Base-by-base conservation (phyloP, 2,113 vertebrate genomes). In the Eublepharis macularius region DNA sequence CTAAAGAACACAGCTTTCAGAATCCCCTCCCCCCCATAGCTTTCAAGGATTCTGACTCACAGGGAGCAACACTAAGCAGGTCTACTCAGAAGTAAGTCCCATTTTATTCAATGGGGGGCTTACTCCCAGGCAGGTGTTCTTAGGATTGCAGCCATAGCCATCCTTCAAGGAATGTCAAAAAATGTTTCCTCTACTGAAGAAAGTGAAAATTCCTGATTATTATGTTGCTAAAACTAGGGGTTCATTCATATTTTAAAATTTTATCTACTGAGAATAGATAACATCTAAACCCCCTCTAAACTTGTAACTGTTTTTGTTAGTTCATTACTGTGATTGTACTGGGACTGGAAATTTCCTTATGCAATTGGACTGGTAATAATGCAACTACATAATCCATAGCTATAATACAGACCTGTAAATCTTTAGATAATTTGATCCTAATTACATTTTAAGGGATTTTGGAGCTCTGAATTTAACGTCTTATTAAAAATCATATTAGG, bases 381-480 rank as follows among this genome's bases (percentile, higher is more conserved):
- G 24, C 39, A 19, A 72, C 39, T 41, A 21, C 11, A 72, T 72
- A 9, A 24, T 73, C 5, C 36, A 47, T 54, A 17, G 51, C 21
- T 45, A 41, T 45, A 75, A 32, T 26, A 13, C 29, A 76, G 29
- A 13, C 45, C 34, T 3, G 36, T 43, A 21, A 72, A 72, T 72
- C 69, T 72, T 36, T 39, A 72, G 36, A 72, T 72, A 19, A 41
- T 24, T 43, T 41, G 26, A 41, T 43, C 19, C 69, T 73, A 73
- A 73, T 43, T 73, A 39, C 41, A 77, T 45, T 63, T 57, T 63
- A 21, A 51, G 17, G 11, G 0, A 41, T 54, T 82, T 45, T 19
- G 29, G 19, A 29, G n/a, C 45, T 87, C 13, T 65, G 82, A 32
- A 86, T 66, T n/a, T n/a, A n/a, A n/a, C 45, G 86, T 88, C 54